A percentile compares a stretch with the other conserved stretches of the same genome.
These are phyloP conservation scores for Cyprinus carpio DNA, from an alignment of 2,113 vertebrate genomes.

Conservation along the genomic window DNA sequence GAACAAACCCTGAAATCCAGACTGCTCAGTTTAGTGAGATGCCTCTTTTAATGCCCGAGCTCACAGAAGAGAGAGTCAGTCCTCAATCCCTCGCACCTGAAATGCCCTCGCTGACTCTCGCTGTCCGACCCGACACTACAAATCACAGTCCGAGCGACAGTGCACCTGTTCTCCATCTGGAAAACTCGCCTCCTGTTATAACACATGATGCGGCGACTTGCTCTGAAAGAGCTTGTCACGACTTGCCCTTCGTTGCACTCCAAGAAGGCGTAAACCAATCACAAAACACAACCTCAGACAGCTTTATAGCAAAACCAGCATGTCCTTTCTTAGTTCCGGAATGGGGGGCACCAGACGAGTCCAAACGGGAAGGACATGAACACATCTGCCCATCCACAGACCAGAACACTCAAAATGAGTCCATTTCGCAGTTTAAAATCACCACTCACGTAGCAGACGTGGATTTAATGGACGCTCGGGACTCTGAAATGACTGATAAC, in stretches of 20 bases:
- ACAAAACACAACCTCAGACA: background rate
- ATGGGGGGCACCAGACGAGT: background rate
- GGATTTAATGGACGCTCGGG: background rate
- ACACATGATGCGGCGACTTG: background rate
- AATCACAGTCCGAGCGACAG: background rate
- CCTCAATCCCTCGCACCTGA: slow-evolving; percentile 71
- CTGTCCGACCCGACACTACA: slow-evolving; percentile 50
- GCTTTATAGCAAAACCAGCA: background rate
- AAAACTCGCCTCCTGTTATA: slow-evolving; percentile 55
- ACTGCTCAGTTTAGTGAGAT: slow-evolving; percentile 66
- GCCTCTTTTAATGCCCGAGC: slow-evolving; percentile 74
- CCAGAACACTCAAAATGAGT: background rate
- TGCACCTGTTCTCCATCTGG: slow-evolving; percentile 68
- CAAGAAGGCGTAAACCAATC: background rate
- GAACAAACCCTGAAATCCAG: slow-evolving; percentile 8
- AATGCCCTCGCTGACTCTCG: slow-evolving; percentile 78
- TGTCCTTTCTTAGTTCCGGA: background rate
- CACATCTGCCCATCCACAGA: background rate
- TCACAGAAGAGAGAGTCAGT: slow-evolving; percentile 60
- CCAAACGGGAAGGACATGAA: slow-evolving; percentile 24
- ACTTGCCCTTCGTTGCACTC: slow-evolving; percentile 5
- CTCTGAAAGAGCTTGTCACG: background rate
- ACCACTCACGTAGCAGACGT: background rate
- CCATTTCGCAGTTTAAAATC: slow-evolving; percentile 20
- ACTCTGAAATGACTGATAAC: background rate